Evolutionary conservation across 2,888 invertebrate species (phyloP).

Genomic region (Callinectes sapidus): DNA sequence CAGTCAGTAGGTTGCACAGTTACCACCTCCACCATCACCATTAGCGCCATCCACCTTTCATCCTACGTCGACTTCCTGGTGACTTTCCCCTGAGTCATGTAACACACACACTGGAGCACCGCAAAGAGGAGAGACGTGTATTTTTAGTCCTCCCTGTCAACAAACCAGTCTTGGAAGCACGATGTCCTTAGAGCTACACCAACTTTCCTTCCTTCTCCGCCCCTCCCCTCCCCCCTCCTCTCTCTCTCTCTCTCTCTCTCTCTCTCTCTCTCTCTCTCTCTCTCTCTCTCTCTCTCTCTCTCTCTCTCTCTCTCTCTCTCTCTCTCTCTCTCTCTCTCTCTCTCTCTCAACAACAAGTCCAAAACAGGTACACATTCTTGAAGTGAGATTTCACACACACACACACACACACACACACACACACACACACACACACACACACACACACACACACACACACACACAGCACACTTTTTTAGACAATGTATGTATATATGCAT

Average conservation of each 20-base stretch:
- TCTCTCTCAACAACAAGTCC: no score
- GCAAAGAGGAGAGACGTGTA: background rate
- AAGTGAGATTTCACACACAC: no score
- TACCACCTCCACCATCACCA: background rate
- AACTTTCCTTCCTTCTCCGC: background rate
- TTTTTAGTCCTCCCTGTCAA: background rate
- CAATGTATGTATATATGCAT: slow-evolving; percentile 8
- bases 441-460: background rate
- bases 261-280: no score
- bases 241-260: no score
- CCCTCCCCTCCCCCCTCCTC: background rate
- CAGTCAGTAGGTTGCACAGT: background rate
- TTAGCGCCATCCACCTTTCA: background rate
- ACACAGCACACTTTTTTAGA: background rate
- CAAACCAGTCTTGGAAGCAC: background rate
- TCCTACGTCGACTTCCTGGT: background rate
- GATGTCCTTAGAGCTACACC: background rate
- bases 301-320: no score
- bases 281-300: background rate
- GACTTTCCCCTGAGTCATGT: background rate
- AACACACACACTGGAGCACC: background rate
- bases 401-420: background rate
- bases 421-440: background rate
- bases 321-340: no score
- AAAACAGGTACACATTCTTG: no score